phyloP scores from a whole-genome alignment of 1,140 invertebrate species.

The Drosophila gunungcola region DNA sequence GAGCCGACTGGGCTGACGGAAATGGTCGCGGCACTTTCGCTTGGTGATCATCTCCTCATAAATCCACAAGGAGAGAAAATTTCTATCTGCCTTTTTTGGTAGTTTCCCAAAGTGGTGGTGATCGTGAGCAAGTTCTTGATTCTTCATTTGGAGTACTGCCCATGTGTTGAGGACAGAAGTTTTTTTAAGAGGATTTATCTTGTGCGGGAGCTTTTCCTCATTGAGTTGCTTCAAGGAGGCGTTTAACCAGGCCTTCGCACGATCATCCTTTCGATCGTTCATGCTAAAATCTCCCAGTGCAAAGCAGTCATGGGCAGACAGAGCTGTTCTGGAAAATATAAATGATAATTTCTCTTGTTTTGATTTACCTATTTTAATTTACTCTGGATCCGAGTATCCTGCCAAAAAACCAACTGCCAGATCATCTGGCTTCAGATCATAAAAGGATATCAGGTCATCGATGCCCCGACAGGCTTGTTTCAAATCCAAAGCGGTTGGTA shows the following conservation, averaged over 20 bases:
- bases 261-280: not conserved
- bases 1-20: slow-evolving; percentile 83
- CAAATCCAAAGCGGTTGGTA: slow-evolving; percentile 36
- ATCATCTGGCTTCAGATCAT: slow-evolving; percentile 19
- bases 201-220: too few relatives aligned
- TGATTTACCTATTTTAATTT: not conserved
- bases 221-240: slow-evolving; percentile 9
- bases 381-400: slow-evolving; percentile 5
- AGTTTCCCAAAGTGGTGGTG: not conserved
- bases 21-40: not conserved
- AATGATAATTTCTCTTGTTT: not conserved
- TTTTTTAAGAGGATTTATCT: not conserved
- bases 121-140: not conserved
- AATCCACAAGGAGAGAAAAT: not conserved
- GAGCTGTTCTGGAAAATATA: slow-evolving; percentile 3
- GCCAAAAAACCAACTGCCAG: slow-evolving; percentile 26
- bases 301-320: slow-evolving; percentile 30
- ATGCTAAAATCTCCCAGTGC: slow-evolving; percentile 22
- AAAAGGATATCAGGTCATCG: slow-evolving; percentile 12
- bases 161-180: not conserved
- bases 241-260: slow-evolving; percentile 30
- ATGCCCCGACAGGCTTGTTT: slow-evolving; percentile 25
- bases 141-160: slow-evolving; percentile 1
- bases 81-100: not conserved
- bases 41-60: not conserved